These are phyloP conservation scores for Drosophila watanabei DNA, from an alignment of 1,140 invertebrate species.

Conservation along the genomic window DNA sequence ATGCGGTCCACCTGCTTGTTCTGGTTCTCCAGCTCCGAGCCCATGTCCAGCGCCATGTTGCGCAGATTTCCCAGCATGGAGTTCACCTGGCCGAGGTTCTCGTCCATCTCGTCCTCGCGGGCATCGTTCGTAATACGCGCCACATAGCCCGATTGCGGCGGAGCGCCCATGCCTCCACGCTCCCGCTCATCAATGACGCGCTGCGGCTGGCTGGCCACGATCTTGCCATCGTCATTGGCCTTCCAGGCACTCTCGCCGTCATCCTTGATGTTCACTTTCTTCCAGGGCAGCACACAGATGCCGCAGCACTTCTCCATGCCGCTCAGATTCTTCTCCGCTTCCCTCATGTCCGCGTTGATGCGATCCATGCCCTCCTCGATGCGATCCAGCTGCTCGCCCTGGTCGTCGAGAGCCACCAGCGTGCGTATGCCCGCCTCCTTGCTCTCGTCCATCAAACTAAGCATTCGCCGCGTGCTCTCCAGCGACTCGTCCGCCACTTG, in stretches of 20 bases:
- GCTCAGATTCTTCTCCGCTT: constrained; percentile 99
- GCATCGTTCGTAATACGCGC: constrained; percentile 96
- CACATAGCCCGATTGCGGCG: constrained; percentile 95
- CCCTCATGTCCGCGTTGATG: constrained; percentile 99
- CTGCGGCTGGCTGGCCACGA: constrained; percentile 98
- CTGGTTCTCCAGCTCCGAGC: constrained; percentile 98
- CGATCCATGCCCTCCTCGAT: constrained; percentile 99
- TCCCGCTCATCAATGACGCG: constrained; percentile 98
- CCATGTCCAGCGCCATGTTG: constrained; percentile 99
- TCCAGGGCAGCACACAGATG: too few relatives aligned
- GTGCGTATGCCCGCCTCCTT: constrained; percentile 99
- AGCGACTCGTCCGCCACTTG: constrained; percentile 95
- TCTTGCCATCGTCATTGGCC: constrained; percentile 98
- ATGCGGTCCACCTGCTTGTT: constrained; percentile 98
- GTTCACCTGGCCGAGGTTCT: constrained; percentile 96
- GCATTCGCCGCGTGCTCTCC: constrained; percentile 98
- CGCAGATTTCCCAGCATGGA: constrained; percentile 99
- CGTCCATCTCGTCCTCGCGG: constrained; percentile 96
- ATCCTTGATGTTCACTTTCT: constrained; percentile 93
- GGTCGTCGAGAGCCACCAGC: too few relatives aligned
- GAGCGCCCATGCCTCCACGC: constrained; percentile 89
- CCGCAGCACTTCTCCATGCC: constrained; percentile 99
- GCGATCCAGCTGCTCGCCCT: constrained; percentile 99
- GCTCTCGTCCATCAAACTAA: constrained; percentile 96
- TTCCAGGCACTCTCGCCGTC: constrained; percentile 99